A percentile compares a stretch with the other conserved stretches of the same genome.
Evolutionary conservation across 2,797 vertebrate genomes (phyloP).

Genomic region (Notoglanidium macrostoma): DNA sequence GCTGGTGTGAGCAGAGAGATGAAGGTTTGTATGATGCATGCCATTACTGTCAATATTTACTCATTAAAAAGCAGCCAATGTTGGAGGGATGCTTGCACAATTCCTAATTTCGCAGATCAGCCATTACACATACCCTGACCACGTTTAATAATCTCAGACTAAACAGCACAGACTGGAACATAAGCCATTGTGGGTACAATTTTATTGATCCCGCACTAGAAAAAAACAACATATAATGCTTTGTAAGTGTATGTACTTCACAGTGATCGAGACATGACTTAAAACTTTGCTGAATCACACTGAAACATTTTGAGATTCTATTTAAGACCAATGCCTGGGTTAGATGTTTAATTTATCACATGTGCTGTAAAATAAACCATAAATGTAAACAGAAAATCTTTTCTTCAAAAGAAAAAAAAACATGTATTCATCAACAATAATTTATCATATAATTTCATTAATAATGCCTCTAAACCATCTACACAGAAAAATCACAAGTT

Average conservation of each 20-base stretch:
- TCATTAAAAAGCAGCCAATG: conserved; percentile 70
- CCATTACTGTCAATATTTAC: conserved; percentile 81
- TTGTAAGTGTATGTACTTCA: neutral
- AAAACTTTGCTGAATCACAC: neutral
- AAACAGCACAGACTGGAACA: neutral
- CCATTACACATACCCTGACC: conserved; percentile 64
- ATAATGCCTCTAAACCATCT: neutral
- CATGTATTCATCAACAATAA: neutral
- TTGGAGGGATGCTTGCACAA: conserved; percentile 62
- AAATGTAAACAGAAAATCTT: neutral
- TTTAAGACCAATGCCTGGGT: neutral
- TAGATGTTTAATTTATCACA: neutral
- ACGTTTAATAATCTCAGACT: conserved; percentile 56
- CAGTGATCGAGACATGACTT: neutral
- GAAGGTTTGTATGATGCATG: conserved; percentile 68
- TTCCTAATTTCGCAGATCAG: conserved; percentile 78
- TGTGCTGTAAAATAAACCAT: neutral
- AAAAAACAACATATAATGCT: neutral
- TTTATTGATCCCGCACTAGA: conserved; percentile 35
- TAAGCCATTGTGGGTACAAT: conserved; percentile 13
- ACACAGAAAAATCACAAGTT: neutral
- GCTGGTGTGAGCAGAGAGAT: conserved; percentile 72
- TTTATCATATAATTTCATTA: neutral
- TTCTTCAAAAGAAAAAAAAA: neutral
- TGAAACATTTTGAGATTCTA: conserved; percentile 1